A percentile compares a stretch with the other conserved stretches of the same genome.
Conservation (phyloP, 2,888 invertebrate species). For the Dyspetes luteomarginatus region DNA sequence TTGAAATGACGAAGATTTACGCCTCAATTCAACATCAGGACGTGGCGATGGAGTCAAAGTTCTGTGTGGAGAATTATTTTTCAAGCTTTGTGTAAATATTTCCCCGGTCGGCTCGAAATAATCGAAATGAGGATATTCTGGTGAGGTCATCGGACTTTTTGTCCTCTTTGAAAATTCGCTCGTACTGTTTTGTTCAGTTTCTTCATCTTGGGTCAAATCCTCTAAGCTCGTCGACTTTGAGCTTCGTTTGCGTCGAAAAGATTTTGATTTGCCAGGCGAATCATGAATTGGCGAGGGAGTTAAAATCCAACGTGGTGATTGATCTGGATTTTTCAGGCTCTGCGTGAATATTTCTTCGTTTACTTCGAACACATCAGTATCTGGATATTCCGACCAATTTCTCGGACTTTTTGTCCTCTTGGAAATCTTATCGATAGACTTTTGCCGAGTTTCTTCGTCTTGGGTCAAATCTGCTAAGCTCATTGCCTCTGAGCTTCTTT, state of each 20-base stretch:
- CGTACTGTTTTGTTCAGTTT: not conserved
- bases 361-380: not conserved
- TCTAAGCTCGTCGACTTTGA: not conserved
- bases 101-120: slow-evolving; percentile 13
- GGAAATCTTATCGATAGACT: too few species aligned
- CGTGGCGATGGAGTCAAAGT: slow-evolving; percentile 18
- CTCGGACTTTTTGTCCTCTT: not conserved
- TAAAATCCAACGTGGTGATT: not conserved
- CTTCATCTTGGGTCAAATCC: slow-evolving; percentile 18
- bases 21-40: not conserved
- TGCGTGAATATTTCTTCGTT: slow-evolving; percentile 44
- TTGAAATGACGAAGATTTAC: not conserved
- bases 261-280: too few species aligned
- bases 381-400: not conserved
- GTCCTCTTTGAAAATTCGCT: too few species aligned
- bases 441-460: not conserved
- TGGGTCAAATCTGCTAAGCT: slow-evolving; percentile 9
- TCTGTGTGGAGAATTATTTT: too few species aligned
- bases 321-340: slow-evolving; percentile 14
- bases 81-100: slow-evolving; percentile 46
- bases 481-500: not conserved
- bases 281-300: slow-evolving; percentile 16
- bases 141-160: not conserved
- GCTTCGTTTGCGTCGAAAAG: too few species aligned
- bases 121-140: not conserved